Base-by-base conservation (phyloP, 2,113 vertebrate genomes). In the Leptobrachium leishanense region DNA sequence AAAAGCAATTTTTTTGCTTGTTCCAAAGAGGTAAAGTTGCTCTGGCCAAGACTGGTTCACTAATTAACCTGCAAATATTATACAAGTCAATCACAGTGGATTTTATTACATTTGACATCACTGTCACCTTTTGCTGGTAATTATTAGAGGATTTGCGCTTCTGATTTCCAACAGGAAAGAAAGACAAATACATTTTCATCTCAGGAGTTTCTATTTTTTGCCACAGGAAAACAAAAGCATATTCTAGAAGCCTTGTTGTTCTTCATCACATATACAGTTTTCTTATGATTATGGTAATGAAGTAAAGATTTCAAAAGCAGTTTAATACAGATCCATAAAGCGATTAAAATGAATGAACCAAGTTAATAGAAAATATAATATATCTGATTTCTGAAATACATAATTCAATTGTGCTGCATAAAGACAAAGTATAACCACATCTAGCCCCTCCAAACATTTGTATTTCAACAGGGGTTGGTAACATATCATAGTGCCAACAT, bases 371-470 rank as follows among this genome's bases (percentile, higher is more conserved):
- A n/a, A 63, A 20, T 31, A 74, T 31, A 39, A 41, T 74, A 20
- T 59, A 44, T 76, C 11, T 13, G 8, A 6, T 7, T 13, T 57
- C 54, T n/a, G 10, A 59, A 65, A 42, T 39, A 55, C 20, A 68
- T 54, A 54, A 59, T 43, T 43, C 12, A 31, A 12, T n/a, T 68
- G 54, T 57, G 11, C 42, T 44, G 8, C 54, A 67, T 76, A 69
- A 76, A 76, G 67, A 39, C 57, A 10, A 76, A 13, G 75, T 50
- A 15, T 76, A 57, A 44, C 5, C 50, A 68, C 39, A 6, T 72
- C 31, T 3, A 68, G 0, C 46, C 2, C 2, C 53, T 44, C 42
- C 8, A 76, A 11, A 76, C 31, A 10, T 76, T 43, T 41, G 43
- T 76, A 15, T 59, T 68, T 68, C 15, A 68, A 55, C 11, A n/a